These are phyloP conservation scores for Clupea harengus DNA, from an alignment of 2,113 vertebrate genomes.

Conservation along the genomic window DNA sequence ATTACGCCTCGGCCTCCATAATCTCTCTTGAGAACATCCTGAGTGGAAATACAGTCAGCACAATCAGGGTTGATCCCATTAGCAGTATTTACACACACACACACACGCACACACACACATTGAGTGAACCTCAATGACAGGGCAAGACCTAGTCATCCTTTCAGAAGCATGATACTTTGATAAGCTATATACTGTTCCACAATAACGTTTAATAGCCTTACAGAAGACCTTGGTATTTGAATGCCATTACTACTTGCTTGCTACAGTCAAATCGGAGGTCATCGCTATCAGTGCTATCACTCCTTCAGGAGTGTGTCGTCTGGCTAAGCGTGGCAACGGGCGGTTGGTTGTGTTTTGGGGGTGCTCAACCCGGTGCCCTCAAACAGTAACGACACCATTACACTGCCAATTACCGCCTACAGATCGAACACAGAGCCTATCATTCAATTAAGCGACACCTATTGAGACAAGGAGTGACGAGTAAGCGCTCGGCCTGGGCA, in stretches of 20 bases:
- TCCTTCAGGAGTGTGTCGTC: neutral
- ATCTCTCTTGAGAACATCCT: conserved; percentile 34
- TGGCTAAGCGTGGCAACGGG: too few relatives aligned
- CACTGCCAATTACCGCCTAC: neutral
- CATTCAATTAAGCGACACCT: neutral
- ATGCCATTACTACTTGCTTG: too few relatives aligned
- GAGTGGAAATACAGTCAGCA: conserved; percentile 34
- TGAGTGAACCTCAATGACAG: neutral
- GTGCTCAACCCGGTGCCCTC: neutral
- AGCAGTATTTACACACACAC: neutral
- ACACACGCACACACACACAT: neutral
- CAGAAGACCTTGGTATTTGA: too few relatives aligned
- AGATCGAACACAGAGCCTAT: neutral
- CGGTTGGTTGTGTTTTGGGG: neutral
- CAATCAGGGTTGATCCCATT: conserved; percentile 37
- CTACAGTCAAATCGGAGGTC: neutral
- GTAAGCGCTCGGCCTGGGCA: neutral
- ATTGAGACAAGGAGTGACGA: neutral
- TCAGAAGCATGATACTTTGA: neutral
- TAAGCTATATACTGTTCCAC: neutral
- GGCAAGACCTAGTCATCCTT: neutral
- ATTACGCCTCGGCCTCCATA: neutral
- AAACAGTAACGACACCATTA: neutral
- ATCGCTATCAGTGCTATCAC: neutral
- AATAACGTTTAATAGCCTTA: neutral